Percentiles rank a stretch among this genome's conserved stretches.
Evolutionary conservation across 2,888 invertebrate genomes (phyloP).

Genomic region (Parnassius apollo): DNA sequence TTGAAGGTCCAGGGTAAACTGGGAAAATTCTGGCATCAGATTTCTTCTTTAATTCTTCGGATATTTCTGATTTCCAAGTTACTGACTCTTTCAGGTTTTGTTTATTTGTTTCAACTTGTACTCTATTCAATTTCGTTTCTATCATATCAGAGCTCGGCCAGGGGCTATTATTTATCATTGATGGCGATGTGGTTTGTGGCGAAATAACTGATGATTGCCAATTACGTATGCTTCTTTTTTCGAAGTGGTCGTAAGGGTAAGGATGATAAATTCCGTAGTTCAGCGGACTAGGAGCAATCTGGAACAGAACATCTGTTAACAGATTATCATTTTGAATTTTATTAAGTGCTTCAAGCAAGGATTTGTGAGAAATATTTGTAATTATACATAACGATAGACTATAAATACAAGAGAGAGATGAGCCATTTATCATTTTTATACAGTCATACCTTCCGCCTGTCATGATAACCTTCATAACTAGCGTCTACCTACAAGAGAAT

Average conservation of each 20-base stretch:
- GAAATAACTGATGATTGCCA: constrained; percentile 57
- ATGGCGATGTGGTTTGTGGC: constrained; percentile 53
- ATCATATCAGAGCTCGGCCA: constrained; percentile 30
- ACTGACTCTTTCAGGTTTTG: constrained; percentile 29
- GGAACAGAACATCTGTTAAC: constrained; percentile 77
- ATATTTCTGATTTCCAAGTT: constrained; percentile 49
- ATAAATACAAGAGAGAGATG: constrained; percentile 28
- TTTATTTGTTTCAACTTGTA: constrained; percentile 44
- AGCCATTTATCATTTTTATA: constrained; percentile 36
- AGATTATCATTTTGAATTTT: constrained; percentile 59
- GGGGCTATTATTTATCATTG: constrained; percentile 44
- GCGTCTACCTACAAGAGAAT: constrained; percentile 74
- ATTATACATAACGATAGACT: too few species aligned
- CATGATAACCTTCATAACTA: constrained; percentile 67
- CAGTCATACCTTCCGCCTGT: constrained; percentile 70
- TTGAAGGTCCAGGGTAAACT: constrained; percentile 45
- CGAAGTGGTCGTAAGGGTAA: constrained; percentile 71
- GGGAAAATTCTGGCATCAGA: constrained; percentile 54
- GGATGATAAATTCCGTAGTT: constrained; percentile 88
- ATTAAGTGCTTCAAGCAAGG: constrained; percentile 51
- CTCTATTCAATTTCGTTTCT: constrained; percentile 53
- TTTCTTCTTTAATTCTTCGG: constrained; percentile 31
- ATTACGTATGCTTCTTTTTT: constrained; percentile 62
- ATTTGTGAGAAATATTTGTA: constrained; percentile 26
- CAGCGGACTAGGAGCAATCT: constrained; percentile 86